phyloP scores from a whole-genome alignment of 1,140 invertebrate genomes.

The Drosophila sp. region DNA sequence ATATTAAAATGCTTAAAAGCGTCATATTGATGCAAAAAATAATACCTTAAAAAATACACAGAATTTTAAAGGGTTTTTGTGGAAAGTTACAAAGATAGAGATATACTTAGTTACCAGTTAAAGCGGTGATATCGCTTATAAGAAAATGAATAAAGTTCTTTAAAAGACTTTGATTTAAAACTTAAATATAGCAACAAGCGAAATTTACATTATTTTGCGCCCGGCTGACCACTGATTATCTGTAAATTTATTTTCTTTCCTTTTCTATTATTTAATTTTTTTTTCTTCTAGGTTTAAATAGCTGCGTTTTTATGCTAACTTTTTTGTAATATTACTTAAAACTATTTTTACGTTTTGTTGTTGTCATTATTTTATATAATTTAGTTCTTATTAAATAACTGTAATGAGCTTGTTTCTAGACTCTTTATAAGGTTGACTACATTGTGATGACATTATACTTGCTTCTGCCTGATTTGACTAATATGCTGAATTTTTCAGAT shows the following conservation, averaged over 20 bases:
- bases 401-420: constrained; percentile 74
- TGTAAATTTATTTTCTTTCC: constrained; percentile 40
- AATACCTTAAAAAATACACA: constrained; percentile 76
- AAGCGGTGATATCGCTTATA: constrained; percentile 65
- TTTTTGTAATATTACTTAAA: constrained; percentile 48
- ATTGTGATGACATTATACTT: constrained; percentile 14
- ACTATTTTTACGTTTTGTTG: constrained; percentile 27
- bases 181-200: constrained; percentile 84
- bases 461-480: constrained; percentile 8
- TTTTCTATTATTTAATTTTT: constrained; percentile 33
- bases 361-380: constrained; percentile 29
- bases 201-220: constrained; percentile 76
- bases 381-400: constrained; percentile 59
- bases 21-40: constrained; percentile 79
- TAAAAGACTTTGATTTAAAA: constrained; percentile 84
- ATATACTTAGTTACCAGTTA: constrained; percentile 43
- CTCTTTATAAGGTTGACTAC: constrained; percentile 38
- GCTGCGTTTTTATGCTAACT: constrained; percentile 40
- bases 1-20: constrained; percentile 78
- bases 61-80: constrained; percentile 66
- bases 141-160: constrained; percentile 80
- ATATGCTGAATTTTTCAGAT: constrained; percentile 15
- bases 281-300: constrained; percentile 63
- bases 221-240: constrained; percentile 32
- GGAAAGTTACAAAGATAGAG: constrained; percentile 68